Evolutionary conservation across 1,140 invertebrate species (phyloP).

Genomic region (Heliothis subflexa): DNA sequence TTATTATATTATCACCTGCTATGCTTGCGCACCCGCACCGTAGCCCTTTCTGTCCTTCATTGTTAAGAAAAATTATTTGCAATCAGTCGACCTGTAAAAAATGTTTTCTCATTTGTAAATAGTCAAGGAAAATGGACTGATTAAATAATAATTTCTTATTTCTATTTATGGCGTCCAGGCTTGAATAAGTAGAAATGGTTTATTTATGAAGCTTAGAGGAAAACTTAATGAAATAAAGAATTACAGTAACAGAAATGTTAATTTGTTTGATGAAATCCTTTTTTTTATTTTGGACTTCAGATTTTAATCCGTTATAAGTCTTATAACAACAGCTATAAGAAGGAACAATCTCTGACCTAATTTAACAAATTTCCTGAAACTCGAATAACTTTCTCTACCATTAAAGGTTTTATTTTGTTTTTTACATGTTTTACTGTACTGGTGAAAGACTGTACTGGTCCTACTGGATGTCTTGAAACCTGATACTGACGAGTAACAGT

Average conservation of each 20-base stretch:
- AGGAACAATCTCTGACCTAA: not conserved
- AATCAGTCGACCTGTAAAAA: not conserved
- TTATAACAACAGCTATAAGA: too few relatives aligned
- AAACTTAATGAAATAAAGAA: too few relatives aligned
- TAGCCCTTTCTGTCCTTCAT: conserved; percentile 10
- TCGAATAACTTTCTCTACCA: not conserved
- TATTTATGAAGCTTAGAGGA: too few relatives aligned
- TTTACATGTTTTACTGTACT: too few relatives aligned
- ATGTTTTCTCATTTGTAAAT: not conserved
- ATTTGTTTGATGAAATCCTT: too few relatives aligned
- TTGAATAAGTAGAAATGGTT: too few relatives aligned
- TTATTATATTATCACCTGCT: conserved; percentile 41
- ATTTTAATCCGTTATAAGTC: too few relatives aligned
- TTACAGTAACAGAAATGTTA: too few relatives aligned
- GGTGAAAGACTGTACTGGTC: not conserved
- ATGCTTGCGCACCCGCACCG: conserved; percentile 9
- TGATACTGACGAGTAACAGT: conserved; percentile 60
- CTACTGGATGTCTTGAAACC: conserved; percentile 48
- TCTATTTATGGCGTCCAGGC: too few relatives aligned
- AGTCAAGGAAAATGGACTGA: not conserved
- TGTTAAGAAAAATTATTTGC: not conserved
- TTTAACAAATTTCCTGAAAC: not conserved
- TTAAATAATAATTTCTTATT: too few relatives aligned
- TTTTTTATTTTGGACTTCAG: too few relatives aligned
- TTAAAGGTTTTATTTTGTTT: not conserved